A percentile compares a stretch with the other conserved stretches of the same genome.
These are phyloP conservation scores for Phoeniculus purpureus DNA, from an alignment of 2,797 vertebrate species.

Conservation along the genomic window DNA sequence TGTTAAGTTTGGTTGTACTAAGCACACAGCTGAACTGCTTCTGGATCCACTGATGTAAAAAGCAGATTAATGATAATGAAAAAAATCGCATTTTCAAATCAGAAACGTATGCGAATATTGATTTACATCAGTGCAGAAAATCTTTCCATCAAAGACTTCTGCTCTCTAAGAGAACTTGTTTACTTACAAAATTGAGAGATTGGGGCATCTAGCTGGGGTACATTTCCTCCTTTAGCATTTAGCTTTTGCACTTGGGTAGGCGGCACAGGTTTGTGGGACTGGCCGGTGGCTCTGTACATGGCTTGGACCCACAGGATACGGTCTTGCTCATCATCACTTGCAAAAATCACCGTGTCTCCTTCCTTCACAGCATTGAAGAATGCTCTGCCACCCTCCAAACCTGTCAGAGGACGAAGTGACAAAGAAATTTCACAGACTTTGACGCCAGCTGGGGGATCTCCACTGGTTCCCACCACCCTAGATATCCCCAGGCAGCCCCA, in stretches of 20 bases:
- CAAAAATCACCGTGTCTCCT: slow-evolving; percentile 97
- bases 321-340: slow-evolving; percentile 97
- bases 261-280: slow-evolving; percentile 96
- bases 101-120: background rate
- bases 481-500: background rate
- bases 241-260: slow-evolving; percentile 99
- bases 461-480: rapidly evolving
- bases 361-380: slow-evolving; percentile 99
- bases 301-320: slow-evolving; percentile 98
- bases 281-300: slow-evolving; percentile 97
- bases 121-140: slow-evolving; percentile 54
- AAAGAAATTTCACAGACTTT: background rate
- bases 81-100: background rate
- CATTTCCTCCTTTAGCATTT: slow-evolving; percentile 91
- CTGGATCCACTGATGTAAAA: slow-evolving; percentile 58
- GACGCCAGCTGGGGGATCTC: background rate
- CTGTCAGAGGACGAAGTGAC: slow-evolving; percentile 71
- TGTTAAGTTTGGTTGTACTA: slow-evolving; percentile 26
- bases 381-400: slow-evolving; percentile 92
- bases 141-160: slow-evolving; percentile 46
- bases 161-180: slow-evolving; percentile 57
- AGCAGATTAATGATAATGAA: slow-evolving; percentile 40
- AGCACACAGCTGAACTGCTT: slow-evolving; percentile 42
- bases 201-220: slow-evolving; percentile 94
- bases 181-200: slow-evolving; percentile 99